phyloP scores from a whole-genome alignment of 2,113 vertebrate genomes.

The Orcinus orca region DNA sequence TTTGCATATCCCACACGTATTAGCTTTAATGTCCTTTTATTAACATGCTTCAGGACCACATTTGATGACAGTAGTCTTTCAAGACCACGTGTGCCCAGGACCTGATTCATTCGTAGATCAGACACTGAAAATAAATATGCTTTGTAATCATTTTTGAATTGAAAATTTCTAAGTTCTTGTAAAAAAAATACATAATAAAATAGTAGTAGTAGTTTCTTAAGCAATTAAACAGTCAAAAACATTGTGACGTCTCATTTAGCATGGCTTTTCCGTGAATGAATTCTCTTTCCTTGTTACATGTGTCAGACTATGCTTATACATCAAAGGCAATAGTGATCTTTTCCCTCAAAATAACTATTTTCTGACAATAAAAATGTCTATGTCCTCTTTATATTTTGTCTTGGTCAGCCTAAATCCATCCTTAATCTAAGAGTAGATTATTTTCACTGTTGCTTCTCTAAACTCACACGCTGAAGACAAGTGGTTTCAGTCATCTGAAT shows the following conservation, averaged over 20 bases:
- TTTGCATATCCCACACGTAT: neutral
- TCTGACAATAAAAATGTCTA: neutral
- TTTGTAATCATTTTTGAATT: neutral
- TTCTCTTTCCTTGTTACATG: neutral
- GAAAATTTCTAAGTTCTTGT: neutral
- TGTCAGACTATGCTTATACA: conserved; percentile 5
- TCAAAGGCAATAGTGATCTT: conserved; percentile 42
- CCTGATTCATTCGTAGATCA: neutral
- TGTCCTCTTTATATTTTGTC: conserved; percentile 31
- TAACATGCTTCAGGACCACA: neutral
- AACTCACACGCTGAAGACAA: neutral
- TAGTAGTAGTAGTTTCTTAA: neutral
- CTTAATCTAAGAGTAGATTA: conserved; percentile 37
- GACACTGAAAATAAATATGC: neutral
- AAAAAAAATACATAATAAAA: neutral
- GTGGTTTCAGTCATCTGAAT: neutral
- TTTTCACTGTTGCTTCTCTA: neutral
- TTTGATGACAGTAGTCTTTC: neutral
- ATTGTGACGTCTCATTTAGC: neutral
- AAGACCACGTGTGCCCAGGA: neutral
- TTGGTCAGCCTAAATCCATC: neutral
- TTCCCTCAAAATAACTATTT: conserved; percentile 29
- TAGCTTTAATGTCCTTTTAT: neutral
- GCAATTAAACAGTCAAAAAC: neutral
- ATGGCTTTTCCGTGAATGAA: neutral